Evolutionary conservation across 2,888 invertebrate species (phyloP).

Genomic region (Meganola albula): DNA sequence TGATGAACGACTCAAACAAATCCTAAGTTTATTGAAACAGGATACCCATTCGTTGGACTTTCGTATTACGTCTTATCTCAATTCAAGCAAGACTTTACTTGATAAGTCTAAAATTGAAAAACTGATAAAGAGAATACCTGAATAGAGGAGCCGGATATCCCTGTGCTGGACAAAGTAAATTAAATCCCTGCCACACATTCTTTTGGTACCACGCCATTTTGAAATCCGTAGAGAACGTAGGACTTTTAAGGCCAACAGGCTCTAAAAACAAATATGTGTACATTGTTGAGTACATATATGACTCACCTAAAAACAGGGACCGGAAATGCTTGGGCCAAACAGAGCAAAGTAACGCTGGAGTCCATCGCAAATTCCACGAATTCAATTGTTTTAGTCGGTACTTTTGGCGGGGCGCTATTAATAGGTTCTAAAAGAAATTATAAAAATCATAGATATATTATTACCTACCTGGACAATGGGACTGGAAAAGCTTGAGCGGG

Average conservation of each 20-base stretch:
- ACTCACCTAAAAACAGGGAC: conserved; percentile 83
- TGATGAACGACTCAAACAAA: too few species aligned
- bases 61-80: conserved; percentile 65
- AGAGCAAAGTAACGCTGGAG: conserved; percentile 80
- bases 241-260: conserved; percentile 81
- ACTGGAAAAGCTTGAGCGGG: conserved; percentile 84
- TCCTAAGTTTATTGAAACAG: too few species aligned
- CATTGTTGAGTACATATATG: conserved; percentile 26
- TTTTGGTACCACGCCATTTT: conserved; percentile 77
- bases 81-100: conserved; percentile 78
- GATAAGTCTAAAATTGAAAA: too few species aligned
- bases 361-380: conserved; percentile 61
- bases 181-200: conserved; percentile 63
- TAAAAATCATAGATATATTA: conserved; percentile 27
- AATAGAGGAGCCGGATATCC: conserved; percentile 81
- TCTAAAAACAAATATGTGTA: conserved; percentile 48
- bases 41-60: conserved; percentile 86
- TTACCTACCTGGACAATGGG: conserved; percentile 82
- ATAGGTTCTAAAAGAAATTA: conserved; percentile 80
- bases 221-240: conserved; percentile 80
- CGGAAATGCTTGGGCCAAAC: conserved; percentile 83
- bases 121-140: conserved; percentile 77
- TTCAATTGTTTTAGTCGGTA: conserved; percentile 74
- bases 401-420: conserved; percentile 83
- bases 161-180: conserved; percentile 81